Evolutionary conservation across 2,113 vertebrate species (phyloP), one percentile per base, ranked within the genome.

Genomic region (Zosterops lateralis): DNA sequence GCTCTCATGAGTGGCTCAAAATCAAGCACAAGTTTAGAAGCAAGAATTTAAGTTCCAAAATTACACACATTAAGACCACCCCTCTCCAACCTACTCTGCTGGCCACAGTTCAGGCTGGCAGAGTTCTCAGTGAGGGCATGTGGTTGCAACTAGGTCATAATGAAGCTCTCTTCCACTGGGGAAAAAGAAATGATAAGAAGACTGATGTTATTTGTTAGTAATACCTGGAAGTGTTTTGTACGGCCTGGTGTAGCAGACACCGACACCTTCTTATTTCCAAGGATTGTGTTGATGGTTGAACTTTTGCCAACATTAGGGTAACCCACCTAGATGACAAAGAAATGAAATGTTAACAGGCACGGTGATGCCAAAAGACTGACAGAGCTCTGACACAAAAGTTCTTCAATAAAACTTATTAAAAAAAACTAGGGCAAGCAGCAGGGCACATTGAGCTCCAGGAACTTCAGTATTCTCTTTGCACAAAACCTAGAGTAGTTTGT

Each of bases 301-400:
- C 99, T 99, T 96, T 99, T 99, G 20, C 99, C 99, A 68, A 99
- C 99, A 15, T 99, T 99, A 25, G 99, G 99, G 97, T 99, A 99
- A 10, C 99, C 99, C 29, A 99, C 99, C 99, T 98, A 70, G 32
- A 60, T 31, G 20, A 90, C 38, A 77, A 53, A 57, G n/a, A 61
- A 75, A 18, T 6, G 7, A 66, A 87, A 65, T 25, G 34, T 36
- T 64, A 62, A 38, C 22, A 47, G 28, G 4, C 25, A 73, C 18
- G 29, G 25, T 1, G 2, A 21, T 36, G 19, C 21, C 56, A 86
- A 44, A 50, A 74, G 44, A 70, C 34, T 40, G 15, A 22, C 25
- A 86, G 32, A 86, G n/a, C 29, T 89, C 50, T 71, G 56, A 82
- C 24, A 81, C 4, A 51, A 3, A 76, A 73, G 9, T 25, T 83